Evolutionary conservation across 2,888 invertebrate species (phyloP).

Genomic region (Andrena praecox): DNA sequence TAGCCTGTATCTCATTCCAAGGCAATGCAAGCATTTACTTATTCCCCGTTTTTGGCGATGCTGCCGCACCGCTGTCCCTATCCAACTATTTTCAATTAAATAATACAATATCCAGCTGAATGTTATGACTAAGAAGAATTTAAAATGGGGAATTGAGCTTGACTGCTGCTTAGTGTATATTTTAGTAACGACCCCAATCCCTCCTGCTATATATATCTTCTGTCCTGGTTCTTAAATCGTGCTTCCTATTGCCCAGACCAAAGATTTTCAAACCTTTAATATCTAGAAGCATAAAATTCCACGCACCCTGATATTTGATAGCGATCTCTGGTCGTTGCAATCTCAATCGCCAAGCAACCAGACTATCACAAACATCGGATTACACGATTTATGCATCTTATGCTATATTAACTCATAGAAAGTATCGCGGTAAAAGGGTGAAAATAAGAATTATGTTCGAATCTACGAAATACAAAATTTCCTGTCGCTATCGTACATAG

Average conservation of each 20-base stretch:
- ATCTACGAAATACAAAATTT: background rate
- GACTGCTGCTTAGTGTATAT: slow-evolving; percentile 83
- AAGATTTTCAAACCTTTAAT: slow-evolving; percentile 69
- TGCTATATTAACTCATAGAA: background rate
- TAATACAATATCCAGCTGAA: slow-evolving; percentile 9
- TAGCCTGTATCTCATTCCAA: background rate
- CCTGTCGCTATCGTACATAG: background rate
- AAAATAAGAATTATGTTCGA: background rate
- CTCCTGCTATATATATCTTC: slow-evolving; percentile 83
- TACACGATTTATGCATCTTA: background rate
- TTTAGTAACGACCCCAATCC: slow-evolving; percentile 85
- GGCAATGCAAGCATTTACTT: background rate
- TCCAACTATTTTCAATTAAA: slow-evolving; percentile 11
- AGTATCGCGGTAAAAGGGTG: background rate
- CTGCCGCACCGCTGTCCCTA: background rate
- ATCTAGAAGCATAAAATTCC: slow-evolving; percentile 21
- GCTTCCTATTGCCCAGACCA: slow-evolving; percentile 77
- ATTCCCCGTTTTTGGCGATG: background rate
- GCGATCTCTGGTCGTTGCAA: background rate
- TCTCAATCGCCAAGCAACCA: background rate
- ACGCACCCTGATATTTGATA: background rate
- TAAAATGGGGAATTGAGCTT: slow-evolving; percentile 80
- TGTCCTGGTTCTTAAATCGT: slow-evolving; percentile 82
- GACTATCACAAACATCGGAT: too few relatives aligned
- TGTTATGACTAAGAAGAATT: slow-evolving; percentile 68